Base-by-base conservation (phyloP, 2,113 vertebrate species). In the Sylvietta virens region DNA sequence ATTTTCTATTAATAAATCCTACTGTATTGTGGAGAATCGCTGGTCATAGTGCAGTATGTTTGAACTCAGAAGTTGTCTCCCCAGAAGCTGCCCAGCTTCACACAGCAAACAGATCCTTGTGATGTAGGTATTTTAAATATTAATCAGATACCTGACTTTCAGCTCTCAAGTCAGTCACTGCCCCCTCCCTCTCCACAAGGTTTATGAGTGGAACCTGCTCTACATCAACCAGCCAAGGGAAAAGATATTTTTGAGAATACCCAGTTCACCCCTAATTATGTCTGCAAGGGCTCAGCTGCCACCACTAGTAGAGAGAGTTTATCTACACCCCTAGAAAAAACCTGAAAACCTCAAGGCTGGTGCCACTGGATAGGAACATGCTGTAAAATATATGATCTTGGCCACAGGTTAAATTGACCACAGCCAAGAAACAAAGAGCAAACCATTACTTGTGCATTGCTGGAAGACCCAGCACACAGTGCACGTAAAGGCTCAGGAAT, bases 1-100 rank as follows among this genome's bases (percentile, higher is more conserved):
- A 92, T 95, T 94, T 96, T 95, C 86, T 94, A 88, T 91, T 92
- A 95, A 91, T 92, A 96, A 97, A 92, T 93, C 74, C 91, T 92
- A 94, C 67, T 95, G 83, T 96, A 94, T 91, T 88, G 84, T 90
- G 78, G 88, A 96, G 96, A 96, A 72, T 61, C 3, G 8, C 64
- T 97, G 80, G 85, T 96, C 70, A 94, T 84, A 95, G 92, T 94
- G 88, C 77, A 93, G 23, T 95, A 87, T 97, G 57, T 97, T 96
- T 85, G 77, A 95, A 94, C 60, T 64, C 81, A 74, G 72, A 56
- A 82, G 39, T 6, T 73, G 40, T 37, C 54, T 74, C 70, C 1
- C 1, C 74, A 62, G 53, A 26, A 22, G 64, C 61, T 77, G 80
- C 62, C 47, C 53, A 74, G 72, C 62, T 93, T 96, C 71, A 30